A percentile compares a stretch with the other conserved stretches of the same genome.
These are phyloP conservation scores for Catamblyrhynchus diadema DNA, from an alignment of 2,797 vertebrate genomes.

Conservation along the genomic window DNA sequence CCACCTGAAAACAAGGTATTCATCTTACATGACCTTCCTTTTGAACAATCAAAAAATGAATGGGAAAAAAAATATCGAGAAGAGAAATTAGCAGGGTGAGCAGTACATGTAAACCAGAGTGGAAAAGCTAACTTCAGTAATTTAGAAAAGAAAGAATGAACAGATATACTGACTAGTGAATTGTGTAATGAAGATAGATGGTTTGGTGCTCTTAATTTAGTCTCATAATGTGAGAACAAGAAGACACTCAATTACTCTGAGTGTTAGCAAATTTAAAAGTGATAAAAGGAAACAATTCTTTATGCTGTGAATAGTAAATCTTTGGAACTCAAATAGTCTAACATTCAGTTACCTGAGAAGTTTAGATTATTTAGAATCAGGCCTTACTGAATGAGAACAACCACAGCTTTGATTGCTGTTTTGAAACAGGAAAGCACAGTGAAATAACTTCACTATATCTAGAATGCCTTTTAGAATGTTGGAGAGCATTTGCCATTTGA, in stretches of 20 bases:
- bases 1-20: neutral
- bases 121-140: neutral
- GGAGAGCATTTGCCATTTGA: neutral
- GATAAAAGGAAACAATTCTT: constrained; percentile 50
- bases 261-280: constrained; percentile 33
- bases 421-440: neutral
- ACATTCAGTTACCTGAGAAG: neutral
- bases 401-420: neutral
- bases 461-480: neutral
- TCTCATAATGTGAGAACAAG: constrained; percentile 45
- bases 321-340: neutral
- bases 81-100: neutral
- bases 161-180: neutral
- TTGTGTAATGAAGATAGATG: constrained; percentile 55
- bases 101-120: neutral
- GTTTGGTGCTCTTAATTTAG: constrained; percentile 37
- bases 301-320: neutral
- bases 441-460: neutral
- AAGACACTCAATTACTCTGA: constrained; percentile 33
- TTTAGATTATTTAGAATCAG: neutral
- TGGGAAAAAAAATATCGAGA: neutral
- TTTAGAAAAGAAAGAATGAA: constrained; percentile 8
- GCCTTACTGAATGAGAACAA: neutral
- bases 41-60: neutral
- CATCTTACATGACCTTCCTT: neutral